Base-by-base conservation (phyloP, 1,140 invertebrate species). In the Nasonia longicornis region DNA sequence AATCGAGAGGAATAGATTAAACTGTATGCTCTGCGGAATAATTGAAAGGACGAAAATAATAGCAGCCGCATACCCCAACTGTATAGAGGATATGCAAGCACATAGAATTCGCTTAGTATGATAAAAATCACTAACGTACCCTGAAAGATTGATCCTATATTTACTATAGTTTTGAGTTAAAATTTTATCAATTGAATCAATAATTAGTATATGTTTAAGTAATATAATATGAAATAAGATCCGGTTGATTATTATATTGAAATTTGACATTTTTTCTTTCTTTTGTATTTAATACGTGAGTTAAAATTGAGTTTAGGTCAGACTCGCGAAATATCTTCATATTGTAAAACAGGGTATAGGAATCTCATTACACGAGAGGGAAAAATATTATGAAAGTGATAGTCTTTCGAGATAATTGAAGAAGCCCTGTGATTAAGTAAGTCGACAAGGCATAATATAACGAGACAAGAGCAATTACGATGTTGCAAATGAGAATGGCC, bases 31-130 rank as follows among this genome's bases (percentile, higher is more conserved):
- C 22, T 31, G 7, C 4, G 16, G 3, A 63, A 75, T 75, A 63
- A 75, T 75, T 63, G 16, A 75, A 75, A 38, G 48, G 29, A 3
- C 52, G 38, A 20, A 63, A 31, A 75, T 29, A 75, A 75, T 75
- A 75, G 48, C 48, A 58, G 8, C 45, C 6, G 26, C 26, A 16
- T n/a, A n/a, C 2, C 3, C 52, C 52, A n/a, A 7, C 20, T 6
- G n/a, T 58, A 6, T 16, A 2, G 4, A n/a, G 20, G 38, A 42
- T n/a, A 48, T 58, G 6, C 7, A 8, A 8, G 10, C 38, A 42
- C 7, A 10, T 42, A 42, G 38, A 42, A 3, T 42, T 42, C 38
- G 38, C 38, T 7, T 42, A 8, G 4, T 10, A 42, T 42, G 38
- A 42, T 42, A 42, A 42, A 42, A 42, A 42, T 42, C 38, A 42